Conservation (phyloP, 1,140 invertebrate genomes). For the Planococcus citri region DNA sequence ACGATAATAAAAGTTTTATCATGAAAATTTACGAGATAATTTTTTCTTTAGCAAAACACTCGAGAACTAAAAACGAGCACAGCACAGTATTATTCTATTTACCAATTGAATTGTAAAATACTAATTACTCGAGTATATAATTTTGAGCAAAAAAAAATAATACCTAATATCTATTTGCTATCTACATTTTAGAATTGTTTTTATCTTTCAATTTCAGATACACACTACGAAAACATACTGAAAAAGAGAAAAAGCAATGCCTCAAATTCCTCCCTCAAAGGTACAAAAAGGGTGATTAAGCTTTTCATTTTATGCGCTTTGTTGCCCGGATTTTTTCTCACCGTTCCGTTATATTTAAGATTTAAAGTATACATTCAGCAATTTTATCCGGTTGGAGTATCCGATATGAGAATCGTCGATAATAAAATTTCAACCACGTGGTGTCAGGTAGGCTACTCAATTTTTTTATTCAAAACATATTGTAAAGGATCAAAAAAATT, state of each 20-base stretch:
- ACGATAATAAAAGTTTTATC: no score
- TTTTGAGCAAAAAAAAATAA: background rate
- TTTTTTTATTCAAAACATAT: no score
- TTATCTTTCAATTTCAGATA: background rate
- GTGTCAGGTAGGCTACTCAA: constrained; percentile 65
- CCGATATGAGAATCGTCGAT: constrained; percentile 60
- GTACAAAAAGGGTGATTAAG: constrained; percentile 45
- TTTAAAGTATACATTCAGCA: constrained; percentile 53
- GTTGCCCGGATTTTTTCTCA: constrained; percentile 48
- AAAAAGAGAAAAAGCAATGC: background rate
- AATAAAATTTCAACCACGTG: constrained; percentile 57
- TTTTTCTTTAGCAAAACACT: no score
- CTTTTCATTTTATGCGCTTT: constrained; percentile 49
- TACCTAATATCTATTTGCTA: background rate
- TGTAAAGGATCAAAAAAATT: no score
- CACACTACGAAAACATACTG: background rate
- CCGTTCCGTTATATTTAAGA: constrained; percentile 50
- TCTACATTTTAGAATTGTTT: background rate
- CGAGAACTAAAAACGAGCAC: no score
- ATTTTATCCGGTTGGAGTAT: constrained; percentile 56
- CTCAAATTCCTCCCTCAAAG: constrained; percentile 32
- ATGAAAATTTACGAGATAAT: no score
- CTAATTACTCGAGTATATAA: no score
- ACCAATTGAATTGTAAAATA: no score
- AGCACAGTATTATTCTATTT: no score